Base-by-base conservation (phyloP, 2,113 vertebrate species). In the Zootoca vivipara region DNA sequence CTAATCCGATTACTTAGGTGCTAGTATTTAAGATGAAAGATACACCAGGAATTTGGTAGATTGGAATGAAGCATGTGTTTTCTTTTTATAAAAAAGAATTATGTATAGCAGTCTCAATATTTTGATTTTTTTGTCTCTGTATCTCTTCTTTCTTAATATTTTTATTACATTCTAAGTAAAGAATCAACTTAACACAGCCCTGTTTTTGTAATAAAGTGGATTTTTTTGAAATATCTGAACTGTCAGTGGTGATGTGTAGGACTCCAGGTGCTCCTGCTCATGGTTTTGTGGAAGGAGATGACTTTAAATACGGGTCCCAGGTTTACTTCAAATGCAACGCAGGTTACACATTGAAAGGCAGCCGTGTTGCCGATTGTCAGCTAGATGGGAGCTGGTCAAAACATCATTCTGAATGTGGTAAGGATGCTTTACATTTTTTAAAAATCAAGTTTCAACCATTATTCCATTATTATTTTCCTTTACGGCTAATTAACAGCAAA, bases 201-300 rank as follows among this genome's bases (percentile, higher is more conserved):
- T 96, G 92, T 95, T 96, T 96, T 94, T 96, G 94, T 96, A 96
- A 96, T 95, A 96, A 96, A 96, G 95, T 96, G 94, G 95, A 96
- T 96, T 96, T 96, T 95, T 96, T 95, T 96, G 95, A 96, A 96
- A 96, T 97, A 94, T 96, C 83, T 97, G 95, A 97, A 93, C 89
- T 87, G 91, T 95, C 96, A 98, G 98, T 98, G 96, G 96, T 98
- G 95, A 98, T 98, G 94, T 98, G 98, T 96, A 97, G 89, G 94
- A 97, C 97, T 95, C 98, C 98, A 83, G 96, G 96, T 81, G 95
- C 97, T 94, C 98, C 98, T 0, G 94, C 95, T 93, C 97, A 98
- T 91, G 98, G 98, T 89, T 96, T 95, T 90, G 96, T 96, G 90
- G 95, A 97, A 94, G 97, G 98, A 93, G 91, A 98, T 91, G 98